These are phyloP conservation scores for Oscheius sp. DNA, from an alignment of 2,888 invertebrate species.

Conservation along the genomic window DNA sequence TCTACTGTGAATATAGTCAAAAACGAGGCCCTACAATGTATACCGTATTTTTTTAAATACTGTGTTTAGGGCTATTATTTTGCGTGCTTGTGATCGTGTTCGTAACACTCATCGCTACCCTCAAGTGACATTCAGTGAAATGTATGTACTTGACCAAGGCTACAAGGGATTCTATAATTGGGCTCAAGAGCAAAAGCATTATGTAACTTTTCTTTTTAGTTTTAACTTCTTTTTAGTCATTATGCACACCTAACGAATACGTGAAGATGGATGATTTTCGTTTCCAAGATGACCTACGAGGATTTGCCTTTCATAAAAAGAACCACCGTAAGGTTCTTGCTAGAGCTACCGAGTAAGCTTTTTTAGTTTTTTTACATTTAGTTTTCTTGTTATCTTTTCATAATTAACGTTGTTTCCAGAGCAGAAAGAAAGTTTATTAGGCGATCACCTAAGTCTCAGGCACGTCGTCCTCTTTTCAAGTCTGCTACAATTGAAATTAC, in stretches of 20 bases:
- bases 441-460: neutral
- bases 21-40: slow-evolving; percentile 92
- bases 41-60: slow-evolving; percentile 72
- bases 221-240: slow-evolving; percentile 19
- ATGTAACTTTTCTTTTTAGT: neutral
- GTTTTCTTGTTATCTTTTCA: neutral
- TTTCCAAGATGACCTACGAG: slow-evolving; percentile 32
- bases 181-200: neutral
- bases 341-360: neutral
- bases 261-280: slow-evolving; percentile 42
- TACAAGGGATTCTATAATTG: slow-evolving; percentile 80
- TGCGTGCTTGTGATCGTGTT: slow-evolving; percentile 85
- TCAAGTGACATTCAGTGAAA: slow-evolving; percentile 82
- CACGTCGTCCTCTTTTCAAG: slow-evolving; percentile 10
- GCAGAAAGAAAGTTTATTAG: neutral
- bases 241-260: slow-evolving; percentile 44
- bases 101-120: slow-evolving; percentile 81
- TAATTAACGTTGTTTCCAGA: neutral
- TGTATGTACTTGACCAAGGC: slow-evolving; percentile 90
- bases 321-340: neutral
- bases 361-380: too few relatives aligned
- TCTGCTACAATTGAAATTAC: neutral
- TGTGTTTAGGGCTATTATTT: slow-evolving; percentile 75
- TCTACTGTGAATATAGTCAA: slow-evolving; percentile 86
- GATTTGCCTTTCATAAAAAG: slow-evolving; percentile 32